Evolutionary conservation across 2,113 vertebrate species (phyloP), one percentile per base, ranked within the genome.

Genomic region (Proterorhinus semilunaris): DNA sequence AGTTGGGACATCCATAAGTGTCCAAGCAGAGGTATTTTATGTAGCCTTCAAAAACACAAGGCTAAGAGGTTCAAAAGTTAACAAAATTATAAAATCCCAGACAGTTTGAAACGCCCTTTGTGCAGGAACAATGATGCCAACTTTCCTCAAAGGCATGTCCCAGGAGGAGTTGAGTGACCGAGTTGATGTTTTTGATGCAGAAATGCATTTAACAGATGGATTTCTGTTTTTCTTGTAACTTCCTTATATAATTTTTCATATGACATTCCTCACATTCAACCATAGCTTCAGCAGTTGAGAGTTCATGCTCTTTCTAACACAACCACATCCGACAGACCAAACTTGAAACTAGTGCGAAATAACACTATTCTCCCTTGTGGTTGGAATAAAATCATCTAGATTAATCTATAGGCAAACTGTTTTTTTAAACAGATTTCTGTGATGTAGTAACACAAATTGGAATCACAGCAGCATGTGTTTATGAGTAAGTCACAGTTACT

Each of bases 61-160:
- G 51, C 48, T 64, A 50, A 54, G 36, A 54, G 0, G 49, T 70
- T 65, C 9, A 11, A 12, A 57, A 52, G 62, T 45, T 51, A 70
- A 54, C 36, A 46, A 46, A 74, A 15, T 44, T 16, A 12, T 57
- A 9, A 17, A 47, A 71, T 36, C 42, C 49, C 53, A 68, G 65
- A 78, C 55, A 66, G 21, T 76, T 52, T 74, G 58, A 55, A 74
- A 73, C 78, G 68, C 3, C 74, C 44, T 69, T 54, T 64, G 59
- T 55, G 63, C 7, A 82, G 64, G 78, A 68, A 10, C 36, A 46
- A 7, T 12, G 16, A 61, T 1, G 10, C 72, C 82, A 82, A 61
- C 47, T 81, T 81, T 77, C 75, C 68, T 79, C 21, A 46, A 50
- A 73, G 46, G 59, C 43, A 27, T 70, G 58, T 77, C 70, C 62